Percentiles rank a stretch among this genome's conserved stretches.
These are phyloP conservation scores for Rhodinocichla rosea DNA, from an alignment of 2,113 vertebrate species.

Conservation along the genomic window DNA sequence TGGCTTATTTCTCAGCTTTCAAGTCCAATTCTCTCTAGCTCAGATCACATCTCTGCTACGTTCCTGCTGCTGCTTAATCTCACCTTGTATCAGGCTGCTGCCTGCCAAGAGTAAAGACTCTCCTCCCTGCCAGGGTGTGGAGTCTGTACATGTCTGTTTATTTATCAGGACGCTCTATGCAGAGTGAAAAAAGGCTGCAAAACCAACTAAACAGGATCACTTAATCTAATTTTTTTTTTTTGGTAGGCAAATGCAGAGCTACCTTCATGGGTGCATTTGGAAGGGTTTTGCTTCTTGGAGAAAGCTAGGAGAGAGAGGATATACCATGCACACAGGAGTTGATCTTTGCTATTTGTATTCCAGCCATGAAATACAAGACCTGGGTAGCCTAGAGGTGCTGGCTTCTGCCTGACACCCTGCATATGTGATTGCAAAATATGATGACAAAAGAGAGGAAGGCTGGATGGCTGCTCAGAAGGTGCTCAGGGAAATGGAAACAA, in stretches of 20 bases:
- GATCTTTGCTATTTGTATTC: not conserved
- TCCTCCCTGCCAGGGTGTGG: not conserved
- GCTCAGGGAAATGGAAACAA: not conserved
- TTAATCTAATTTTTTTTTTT: not conserved
- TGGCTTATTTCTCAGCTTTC: slow-evolving; percentile 9
- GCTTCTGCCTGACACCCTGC: not conserved
- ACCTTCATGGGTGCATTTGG: not conserved
- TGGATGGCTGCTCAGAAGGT: not conserved
- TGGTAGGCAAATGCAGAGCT: not conserved
- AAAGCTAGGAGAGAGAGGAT: not conserved
- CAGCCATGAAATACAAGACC: not conserved
- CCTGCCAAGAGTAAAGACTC: not conserved
- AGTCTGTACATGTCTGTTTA: not conserved
- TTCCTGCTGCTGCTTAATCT: not conserved
- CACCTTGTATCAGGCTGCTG: not conserved
- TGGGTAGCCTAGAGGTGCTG: not conserved
- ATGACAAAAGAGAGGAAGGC: not conserved
- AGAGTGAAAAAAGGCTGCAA: not conserved
- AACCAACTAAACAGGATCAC: not conserved
- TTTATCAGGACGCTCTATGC: not conserved
- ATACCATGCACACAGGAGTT: not conserved
- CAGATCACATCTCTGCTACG: not conserved
- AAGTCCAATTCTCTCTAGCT: not conserved
- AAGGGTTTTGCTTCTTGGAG: not conserved
- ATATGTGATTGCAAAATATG: not conserved